Conservation (phyloP, 2,113 vertebrate genomes). For the Zosterops japonicus region DNA sequence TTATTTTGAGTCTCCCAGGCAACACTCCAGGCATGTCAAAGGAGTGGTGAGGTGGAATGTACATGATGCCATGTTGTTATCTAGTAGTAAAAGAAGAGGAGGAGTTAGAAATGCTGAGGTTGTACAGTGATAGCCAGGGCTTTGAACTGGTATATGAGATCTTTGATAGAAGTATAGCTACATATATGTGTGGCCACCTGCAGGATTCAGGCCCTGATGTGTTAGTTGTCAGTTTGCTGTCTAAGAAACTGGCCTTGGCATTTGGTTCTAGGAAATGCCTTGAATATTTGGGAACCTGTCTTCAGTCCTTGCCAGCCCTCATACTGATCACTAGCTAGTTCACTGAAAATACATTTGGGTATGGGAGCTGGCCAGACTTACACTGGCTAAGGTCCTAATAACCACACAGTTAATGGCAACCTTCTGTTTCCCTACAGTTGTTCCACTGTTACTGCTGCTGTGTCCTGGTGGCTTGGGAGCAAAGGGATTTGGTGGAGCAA, state of each 20-base stretch:
- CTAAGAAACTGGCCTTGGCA: neutral
- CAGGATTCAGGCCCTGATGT: neutral
- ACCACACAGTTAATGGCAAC: neutral
- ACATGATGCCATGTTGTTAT: rapidly evolving
- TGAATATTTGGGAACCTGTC: neutral
- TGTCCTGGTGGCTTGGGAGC: conserved; percentile 64
- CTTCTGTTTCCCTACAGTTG: conserved; percentile 47
- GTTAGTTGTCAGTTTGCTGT: neutral
- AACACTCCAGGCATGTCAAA: neutral
- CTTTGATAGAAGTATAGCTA: neutral
- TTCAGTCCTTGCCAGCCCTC: neutral
- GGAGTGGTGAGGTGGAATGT: neutral
- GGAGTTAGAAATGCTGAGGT: neutral
- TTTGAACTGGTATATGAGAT: neutral
- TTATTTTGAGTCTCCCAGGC: neutral
- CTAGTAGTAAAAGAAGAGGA: neutral
- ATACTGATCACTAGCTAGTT: neutral
- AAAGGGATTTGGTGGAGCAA: conserved; percentile 59
- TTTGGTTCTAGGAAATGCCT: neutral
- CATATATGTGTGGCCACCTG: neutral
- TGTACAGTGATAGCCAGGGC: neutral
- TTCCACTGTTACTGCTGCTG: conserved; percentile 75
- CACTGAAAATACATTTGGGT: neutral
- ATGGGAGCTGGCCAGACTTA: neutral
- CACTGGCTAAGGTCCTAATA: neutral